These are phyloP conservation scores for Arremon brunneinucha DNA, from an alignment of 2,797 vertebrate species.

Conservation along the genomic window DNA sequence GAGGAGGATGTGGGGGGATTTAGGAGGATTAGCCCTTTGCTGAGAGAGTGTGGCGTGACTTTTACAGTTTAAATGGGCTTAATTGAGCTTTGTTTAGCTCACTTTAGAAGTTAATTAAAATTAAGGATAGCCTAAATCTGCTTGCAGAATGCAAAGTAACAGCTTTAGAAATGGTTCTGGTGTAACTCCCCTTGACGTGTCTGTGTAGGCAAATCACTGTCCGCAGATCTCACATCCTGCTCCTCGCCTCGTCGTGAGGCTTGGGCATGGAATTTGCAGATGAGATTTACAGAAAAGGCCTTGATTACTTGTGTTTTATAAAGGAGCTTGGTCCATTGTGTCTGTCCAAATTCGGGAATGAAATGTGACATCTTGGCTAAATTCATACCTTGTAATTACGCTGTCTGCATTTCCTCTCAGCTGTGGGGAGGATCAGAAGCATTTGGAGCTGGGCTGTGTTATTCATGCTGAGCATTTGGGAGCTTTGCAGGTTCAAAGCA, in stretches of 20 bases:
- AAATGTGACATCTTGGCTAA: constrained; percentile 38
- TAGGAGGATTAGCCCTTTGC: background rate
- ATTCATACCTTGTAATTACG: constrained; percentile 49
- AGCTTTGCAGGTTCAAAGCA: constrained; percentile 44
- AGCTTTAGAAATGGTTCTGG: constrained; percentile 13
- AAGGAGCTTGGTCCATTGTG: constrained; percentile 24
- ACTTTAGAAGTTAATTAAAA: constrained; percentile 47
- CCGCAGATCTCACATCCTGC: background rate
- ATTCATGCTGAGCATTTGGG: constrained; percentile 19
- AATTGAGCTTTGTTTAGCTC: constrained; percentile 38
- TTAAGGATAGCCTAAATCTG: constrained; percentile 25
- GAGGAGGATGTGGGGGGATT: background rate
- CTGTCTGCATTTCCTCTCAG: constrained; percentile 52
- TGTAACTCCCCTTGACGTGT: background rate
- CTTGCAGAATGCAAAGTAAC: background rate
- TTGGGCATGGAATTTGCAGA: constrained; percentile 16
- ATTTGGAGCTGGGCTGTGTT: background rate
- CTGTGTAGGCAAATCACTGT: background rate
- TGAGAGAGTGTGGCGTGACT: background rate
- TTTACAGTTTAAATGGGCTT: constrained; percentile 17
- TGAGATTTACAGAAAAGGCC: constrained; percentile 34
- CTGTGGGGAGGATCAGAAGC: constrained; percentile 43
- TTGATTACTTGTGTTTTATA: constrained; percentile 30
- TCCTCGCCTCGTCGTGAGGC: background rate
- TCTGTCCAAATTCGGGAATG: background rate